Percentiles rank a stretch among this genome's conserved stretches.
Evolutionary conservation across 2,113 vertebrate species (phyloP).

Genomic region (Myocastor coypus): DNA sequence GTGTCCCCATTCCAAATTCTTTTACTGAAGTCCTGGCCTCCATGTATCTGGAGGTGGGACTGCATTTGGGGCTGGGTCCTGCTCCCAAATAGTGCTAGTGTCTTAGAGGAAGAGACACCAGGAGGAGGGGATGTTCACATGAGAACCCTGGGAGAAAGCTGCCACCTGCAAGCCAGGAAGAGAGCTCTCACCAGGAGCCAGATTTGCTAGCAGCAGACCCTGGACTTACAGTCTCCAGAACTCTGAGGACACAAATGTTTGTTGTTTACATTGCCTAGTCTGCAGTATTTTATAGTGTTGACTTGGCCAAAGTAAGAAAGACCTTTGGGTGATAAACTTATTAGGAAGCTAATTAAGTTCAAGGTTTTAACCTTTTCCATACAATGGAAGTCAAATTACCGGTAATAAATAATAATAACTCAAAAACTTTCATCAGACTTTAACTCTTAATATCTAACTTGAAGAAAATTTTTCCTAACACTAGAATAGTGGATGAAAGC

Average conservation of each 20-base stretch:
- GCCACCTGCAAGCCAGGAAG: not conserved
- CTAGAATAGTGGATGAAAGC: not conserved
- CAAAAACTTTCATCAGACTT: constrained; percentile 2
- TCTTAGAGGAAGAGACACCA: constrained; percentile 19
- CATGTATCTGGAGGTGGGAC: not conserved
- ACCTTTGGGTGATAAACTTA: not conserved
- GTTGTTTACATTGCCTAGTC: not conserved
- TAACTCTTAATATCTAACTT: constrained; percentile 6
- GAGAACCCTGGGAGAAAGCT: not conserved
- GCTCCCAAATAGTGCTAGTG: not conserved
- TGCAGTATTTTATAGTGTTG: not conserved
- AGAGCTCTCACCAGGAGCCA: constrained; percentile 6
- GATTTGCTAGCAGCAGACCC: not conserved
- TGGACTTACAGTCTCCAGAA: not conserved
- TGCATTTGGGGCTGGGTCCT: not conserved
- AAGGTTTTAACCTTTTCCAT: constrained; percentile 7
- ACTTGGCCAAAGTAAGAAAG: not conserved
- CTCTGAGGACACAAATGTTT: not conserved
- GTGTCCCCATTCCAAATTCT: not conserved
- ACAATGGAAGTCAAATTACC: not conserved
- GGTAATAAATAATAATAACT: not conserved
- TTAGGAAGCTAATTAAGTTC: not conserved
- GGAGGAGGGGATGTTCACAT: not conserved
- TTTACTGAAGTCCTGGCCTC: not conserved
- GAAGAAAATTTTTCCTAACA: not conserved